A percentile compares a stretch with the other conserved stretches of the same genome.
Evolutionary conservation across 2,797 vertebrate species (phyloP).

Genomic region (Sus cebifrons): DNA sequence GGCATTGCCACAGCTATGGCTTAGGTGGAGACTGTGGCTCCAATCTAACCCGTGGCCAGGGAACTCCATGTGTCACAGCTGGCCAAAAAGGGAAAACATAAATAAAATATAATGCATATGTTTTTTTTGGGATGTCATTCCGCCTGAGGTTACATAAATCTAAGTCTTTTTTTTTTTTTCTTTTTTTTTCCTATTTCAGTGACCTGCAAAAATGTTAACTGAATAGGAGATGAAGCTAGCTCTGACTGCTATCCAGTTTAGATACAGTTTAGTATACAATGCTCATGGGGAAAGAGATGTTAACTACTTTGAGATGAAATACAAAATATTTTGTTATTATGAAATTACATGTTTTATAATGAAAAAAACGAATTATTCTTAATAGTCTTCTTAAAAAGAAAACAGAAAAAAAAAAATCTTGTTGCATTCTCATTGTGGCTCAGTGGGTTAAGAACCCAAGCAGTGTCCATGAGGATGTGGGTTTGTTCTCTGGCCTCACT

Average conservation of each 20-base stretch:
- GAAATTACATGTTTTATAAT: constrained; percentile 19
- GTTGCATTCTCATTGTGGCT: too few relatives aligned
- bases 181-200: constrained; percentile 22
- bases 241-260: not conserved
- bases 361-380: constrained; percentile 38
- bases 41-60: too few relatives aligned
- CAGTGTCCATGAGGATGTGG: too few relatives aligned
- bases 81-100: too few relatives aligned
- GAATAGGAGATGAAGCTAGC: not conserved
- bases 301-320: constrained; percentile 50
- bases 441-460: too few relatives aligned
- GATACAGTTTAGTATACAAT: not conserved
- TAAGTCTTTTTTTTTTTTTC: constrained; percentile 55
- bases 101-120: not conserved
- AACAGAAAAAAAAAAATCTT: too few relatives aligned
- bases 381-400: not conserved
- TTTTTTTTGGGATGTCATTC: not conserved
- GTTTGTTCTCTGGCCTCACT: too few relatives aligned
- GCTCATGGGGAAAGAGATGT: constrained; percentile 1
- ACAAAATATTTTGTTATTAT: constrained; percentile 59
- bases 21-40: too few relatives aligned
- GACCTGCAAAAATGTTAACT: not conserved
- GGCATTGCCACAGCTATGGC: too few relatives aligned
- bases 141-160: constrained; percentile 36
- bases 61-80: too few relatives aligned